Conservation (phyloP, 2,797 vertebrate genomes). For the Clarias pachynema region DNA sequence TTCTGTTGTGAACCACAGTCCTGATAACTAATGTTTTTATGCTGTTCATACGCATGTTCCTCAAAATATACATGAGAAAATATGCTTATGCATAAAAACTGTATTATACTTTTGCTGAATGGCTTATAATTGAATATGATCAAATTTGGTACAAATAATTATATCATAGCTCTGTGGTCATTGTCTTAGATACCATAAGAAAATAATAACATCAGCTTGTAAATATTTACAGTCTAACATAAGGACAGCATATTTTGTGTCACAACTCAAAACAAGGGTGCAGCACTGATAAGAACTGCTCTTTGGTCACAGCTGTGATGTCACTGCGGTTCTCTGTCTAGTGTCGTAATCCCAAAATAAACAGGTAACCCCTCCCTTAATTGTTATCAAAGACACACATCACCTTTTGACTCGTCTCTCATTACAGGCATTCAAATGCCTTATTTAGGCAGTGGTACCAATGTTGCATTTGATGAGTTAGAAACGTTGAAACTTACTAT, state of each 20-base stretch:
- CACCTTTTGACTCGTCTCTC: background rate
- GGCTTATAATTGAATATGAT: background rate
- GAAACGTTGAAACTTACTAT: background rate
- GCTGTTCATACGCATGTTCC: too few relatives aligned
- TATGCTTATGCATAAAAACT: too few relatives aligned
- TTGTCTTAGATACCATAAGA: background rate
- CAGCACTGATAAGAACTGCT: constrained; percentile 3
- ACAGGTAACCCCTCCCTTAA: background rate
- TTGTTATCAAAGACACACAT: background rate
- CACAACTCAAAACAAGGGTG: background rate
- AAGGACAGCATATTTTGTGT: background rate
- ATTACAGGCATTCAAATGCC: background rate
- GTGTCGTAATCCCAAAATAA: background rate
- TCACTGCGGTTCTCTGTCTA: background rate
- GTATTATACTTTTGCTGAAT: background rate
- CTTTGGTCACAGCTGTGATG: constrained; percentile 8
- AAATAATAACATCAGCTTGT: background rate
- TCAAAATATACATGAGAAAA: too few relatives aligned
- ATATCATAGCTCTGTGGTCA: background rate
- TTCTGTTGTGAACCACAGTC: too few relatives aligned
- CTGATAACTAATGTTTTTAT: too few relatives aligned
- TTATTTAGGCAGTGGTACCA: background rate
- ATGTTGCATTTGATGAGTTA: background rate
- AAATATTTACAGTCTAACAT: background rate
- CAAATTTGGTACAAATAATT: background rate